A percentile compares a stretch with the other conserved stretches of the same genome.
phyloP scores from a whole-genome alignment of 2,797 vertebrate species.

The Periparus ater region DNA sequence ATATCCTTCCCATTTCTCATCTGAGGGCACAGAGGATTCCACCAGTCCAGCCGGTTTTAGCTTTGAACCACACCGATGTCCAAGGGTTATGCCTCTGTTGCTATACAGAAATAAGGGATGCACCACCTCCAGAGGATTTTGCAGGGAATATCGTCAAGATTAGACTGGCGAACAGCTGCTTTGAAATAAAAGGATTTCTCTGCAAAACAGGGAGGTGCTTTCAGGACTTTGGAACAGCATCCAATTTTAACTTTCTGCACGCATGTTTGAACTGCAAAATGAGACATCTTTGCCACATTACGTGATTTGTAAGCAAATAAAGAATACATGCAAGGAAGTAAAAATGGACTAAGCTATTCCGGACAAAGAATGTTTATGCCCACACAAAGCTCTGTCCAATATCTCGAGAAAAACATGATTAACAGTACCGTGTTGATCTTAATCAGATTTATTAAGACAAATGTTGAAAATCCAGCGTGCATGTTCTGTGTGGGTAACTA shows the following conservation, averaged over 20 bases:
- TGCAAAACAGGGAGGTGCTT: not conserved
- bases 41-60: not conserved
- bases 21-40: not conserved
- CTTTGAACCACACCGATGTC: not conserved
- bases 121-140: not conserved
- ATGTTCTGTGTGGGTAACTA: not conserved
- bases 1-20: not conserved
- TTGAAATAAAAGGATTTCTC: not conserved
- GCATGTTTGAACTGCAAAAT: not conserved
- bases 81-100: not conserved
- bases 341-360: not conserved
- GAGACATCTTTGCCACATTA: not conserved
- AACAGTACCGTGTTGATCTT: not conserved
- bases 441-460: conserved; percentile 48
- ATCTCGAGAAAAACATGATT: conserved; percentile 9
- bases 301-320: not conserved
- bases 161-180: not conserved
- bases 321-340: not conserved
- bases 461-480: not conserved
- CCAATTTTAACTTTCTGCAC: not conserved
- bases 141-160: not conserved
- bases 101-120: not conserved
- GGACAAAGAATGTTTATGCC: not conserved
- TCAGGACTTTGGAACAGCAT: not conserved
- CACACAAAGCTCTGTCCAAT: not conserved